Percentiles rank a stretch among this genome's conserved stretches.
phyloP scores from a whole-genome alignment of 1,140 invertebrate genomes.

The Solen grandis region DNA sequence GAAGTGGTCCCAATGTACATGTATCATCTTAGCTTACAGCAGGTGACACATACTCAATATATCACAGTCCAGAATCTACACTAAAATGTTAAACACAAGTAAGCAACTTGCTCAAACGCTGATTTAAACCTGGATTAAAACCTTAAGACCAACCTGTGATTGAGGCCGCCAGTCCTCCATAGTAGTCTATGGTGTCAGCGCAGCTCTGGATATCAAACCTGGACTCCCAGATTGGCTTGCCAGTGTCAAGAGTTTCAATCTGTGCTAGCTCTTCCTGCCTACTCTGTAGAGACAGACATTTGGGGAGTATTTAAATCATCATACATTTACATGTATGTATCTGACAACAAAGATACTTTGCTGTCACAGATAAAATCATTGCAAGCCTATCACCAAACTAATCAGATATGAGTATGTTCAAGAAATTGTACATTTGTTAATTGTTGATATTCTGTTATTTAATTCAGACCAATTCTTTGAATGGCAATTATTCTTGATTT shows the following conservation, averaged over 20 bases:
- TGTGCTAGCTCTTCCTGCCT: conserved; percentile 77
- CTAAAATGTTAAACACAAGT: no score
- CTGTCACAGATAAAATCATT: not conserved
- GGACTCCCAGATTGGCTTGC: conserved; percentile 83
- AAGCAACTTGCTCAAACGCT: no score
- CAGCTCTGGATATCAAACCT: conserved; percentile 81
- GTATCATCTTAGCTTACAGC: no score
- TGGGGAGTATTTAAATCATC: not conserved
- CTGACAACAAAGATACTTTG: not conserved
- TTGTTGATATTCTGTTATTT: no score
- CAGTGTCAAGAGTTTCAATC: conserved; percentile 81
- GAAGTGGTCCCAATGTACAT: no score
- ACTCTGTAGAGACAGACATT: conserved; percentile 60
- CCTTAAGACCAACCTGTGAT: conserved; percentile 73
- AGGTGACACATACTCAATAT: no score
- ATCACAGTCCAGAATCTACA: no score
- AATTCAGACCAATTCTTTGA: not conserved
- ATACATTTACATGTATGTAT: not conserved
- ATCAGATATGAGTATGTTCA: no score
- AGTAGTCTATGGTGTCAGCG: conserved; percentile 82
- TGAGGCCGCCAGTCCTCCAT: conserved; percentile 79
- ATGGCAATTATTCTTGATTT: not conserved
- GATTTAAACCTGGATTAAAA: no score
- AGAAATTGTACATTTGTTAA: no score
- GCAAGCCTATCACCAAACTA: not conserved